phyloP scores from a whole-genome alignment of 2,113 vertebrate genomes.

The Atractosteus spatula region DNA sequence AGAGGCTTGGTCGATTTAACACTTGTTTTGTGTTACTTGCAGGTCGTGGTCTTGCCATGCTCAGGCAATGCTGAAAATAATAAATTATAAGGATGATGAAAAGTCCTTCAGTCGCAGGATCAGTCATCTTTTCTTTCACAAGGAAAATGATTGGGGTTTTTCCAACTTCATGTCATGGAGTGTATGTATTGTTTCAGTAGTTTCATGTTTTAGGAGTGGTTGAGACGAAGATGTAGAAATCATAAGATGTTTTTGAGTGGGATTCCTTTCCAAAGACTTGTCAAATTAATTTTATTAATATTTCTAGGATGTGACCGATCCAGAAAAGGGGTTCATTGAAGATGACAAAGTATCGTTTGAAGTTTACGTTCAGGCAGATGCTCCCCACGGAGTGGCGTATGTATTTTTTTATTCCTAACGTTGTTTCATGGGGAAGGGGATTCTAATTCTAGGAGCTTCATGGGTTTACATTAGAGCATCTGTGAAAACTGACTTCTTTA shows the following conservation, averaged over 20 bases:
- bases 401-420: slow-evolving; percentile 44
- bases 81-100: slow-evolving; percentile 97
- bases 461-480: too few relatives aligned
- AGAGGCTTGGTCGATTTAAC: too few relatives aligned
- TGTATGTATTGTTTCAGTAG: slow-evolving; percentile 69
- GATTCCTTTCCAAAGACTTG: too few relatives aligned
- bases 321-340: slow-evolving; percentile 93
- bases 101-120: slow-evolving; percentile 97
- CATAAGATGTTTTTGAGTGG: background rate
- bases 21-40: background rate
- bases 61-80: slow-evolving; percentile 97
- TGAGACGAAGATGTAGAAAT: background rate
- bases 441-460: too few relatives aligned
- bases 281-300: background rate
- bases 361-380: slow-evolving; percentile 96
- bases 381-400: slow-evolving; percentile 96
- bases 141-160: slow-evolving; percentile 98
- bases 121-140: slow-evolving; percentile 98
- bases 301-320: slow-evolving; percentile 93
- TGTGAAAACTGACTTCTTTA: too few relatives aligned
- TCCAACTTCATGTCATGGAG: slow-evolving; percentile 99
- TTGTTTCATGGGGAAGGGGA: background rate
- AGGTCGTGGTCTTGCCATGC: slow-evolving; percentile 99
- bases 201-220: background rate
- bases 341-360: slow-evolving; percentile 98